Conservation (phyloP, 2,888 invertebrate genomes). For the Drosophila pegasa region DNA sequence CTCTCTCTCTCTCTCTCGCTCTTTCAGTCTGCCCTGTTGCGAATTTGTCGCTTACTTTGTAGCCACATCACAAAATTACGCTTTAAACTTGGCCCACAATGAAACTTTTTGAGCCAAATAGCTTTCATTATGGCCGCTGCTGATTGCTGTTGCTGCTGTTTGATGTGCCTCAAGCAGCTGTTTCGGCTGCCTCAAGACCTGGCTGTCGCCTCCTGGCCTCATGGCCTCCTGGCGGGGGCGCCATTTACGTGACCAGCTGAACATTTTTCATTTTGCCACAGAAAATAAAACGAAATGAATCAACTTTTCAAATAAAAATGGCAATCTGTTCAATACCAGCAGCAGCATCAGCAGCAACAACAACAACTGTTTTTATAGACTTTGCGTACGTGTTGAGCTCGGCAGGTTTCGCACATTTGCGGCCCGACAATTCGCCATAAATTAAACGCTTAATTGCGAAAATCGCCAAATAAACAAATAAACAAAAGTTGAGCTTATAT, state of each 20-base stretch:
- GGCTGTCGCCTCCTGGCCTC: neutral
- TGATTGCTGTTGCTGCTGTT: constrained; percentile 39
- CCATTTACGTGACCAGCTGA: constrained; percentile 68
- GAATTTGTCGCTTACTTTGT: constrained; percentile 56
- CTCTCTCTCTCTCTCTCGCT: neutral
- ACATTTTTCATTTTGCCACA: constrained; percentile 63
- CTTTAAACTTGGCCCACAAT: constrained; percentile 61
- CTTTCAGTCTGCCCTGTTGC: neutral
- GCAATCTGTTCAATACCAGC: constrained; percentile 50
- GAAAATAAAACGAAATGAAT: constrained; percentile 68
- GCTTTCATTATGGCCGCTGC: constrained; percentile 61
- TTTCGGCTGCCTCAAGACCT: constrained; percentile 21
- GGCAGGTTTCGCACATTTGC: constrained; percentile 37
- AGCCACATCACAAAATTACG: constrained; percentile 55
- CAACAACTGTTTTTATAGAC: constrained; percentile 48
- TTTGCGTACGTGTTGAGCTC: constrained; percentile 52
- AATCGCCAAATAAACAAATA: constrained; percentile 21
- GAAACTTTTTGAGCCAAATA: constrained; percentile 67
- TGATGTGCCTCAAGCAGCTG: constrained; percentile 65
- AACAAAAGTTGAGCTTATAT: constrained; percentile 35
- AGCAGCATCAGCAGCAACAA: constrained; percentile 29
- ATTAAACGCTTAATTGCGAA: constrained; percentile 41
- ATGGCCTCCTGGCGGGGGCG: too few relatives aligned
- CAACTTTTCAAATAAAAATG: constrained; percentile 74
- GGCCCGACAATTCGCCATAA: constrained; percentile 40